phyloP scores from a whole-genome alignment of 2,113 vertebrate species.

The Rafetus swinhoei region DNA sequence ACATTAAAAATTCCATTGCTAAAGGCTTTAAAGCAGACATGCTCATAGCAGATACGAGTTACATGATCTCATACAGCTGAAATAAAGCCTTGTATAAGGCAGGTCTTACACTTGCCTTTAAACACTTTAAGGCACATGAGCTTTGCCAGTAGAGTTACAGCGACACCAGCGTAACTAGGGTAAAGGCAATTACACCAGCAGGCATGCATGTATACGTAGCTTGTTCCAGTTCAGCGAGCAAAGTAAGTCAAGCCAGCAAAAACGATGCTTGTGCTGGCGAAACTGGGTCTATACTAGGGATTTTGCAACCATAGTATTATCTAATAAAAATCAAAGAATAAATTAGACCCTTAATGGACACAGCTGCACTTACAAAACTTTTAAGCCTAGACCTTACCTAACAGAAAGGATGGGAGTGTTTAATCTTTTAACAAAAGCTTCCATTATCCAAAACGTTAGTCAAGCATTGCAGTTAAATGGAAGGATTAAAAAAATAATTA shows the following conservation, averaged over 20 bases:
- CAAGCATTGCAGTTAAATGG: neutral
- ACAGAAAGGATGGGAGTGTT: neutral
- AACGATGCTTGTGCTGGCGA: neutral
- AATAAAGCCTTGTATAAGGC: accelerated
- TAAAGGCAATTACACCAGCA: neutral
- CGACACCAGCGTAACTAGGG: neutral
- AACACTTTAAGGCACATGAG: accelerated
- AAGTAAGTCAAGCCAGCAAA: neutral
- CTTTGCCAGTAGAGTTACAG: neutral
- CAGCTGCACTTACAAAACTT: accelerated
- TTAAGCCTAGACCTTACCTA: neutral
- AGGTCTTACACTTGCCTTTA: neutral
- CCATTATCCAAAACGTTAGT: neutral
- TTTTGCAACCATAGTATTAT: neutral
- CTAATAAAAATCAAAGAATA: neutral
- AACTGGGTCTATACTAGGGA: neutral
- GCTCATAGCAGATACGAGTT: neutral
- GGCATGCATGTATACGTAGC: neutral
- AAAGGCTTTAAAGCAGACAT: neutral
- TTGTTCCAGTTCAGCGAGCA: neutral
- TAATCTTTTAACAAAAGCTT: neutral
- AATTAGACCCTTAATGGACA: neutral
- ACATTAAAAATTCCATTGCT: neutral
- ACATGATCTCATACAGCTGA: neutral
- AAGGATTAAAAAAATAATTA: too few relatives aligned